phyloP scores from a whole-genome alignment of 2,888 invertebrate species.

The Argyresthia albistria region DNA sequence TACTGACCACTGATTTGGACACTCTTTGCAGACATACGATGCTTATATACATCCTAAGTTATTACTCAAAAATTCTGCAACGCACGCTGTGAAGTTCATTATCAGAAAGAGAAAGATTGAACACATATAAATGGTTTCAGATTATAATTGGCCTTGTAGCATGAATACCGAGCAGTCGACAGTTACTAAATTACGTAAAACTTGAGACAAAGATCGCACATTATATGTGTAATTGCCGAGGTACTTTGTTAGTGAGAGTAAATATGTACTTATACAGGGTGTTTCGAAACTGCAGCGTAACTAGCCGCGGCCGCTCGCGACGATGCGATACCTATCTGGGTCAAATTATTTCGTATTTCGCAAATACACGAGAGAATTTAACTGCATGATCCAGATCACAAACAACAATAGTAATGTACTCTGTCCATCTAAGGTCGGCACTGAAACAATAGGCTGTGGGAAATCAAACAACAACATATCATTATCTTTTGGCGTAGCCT shows the following conservation, averaged over 20 bases:
- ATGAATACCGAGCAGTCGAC: no score
- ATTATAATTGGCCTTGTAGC: no score
- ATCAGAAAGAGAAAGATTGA: not conserved
- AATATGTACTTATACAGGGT: not conserved
- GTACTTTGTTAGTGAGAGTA: no score
- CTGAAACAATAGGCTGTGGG: constrained; percentile 18
- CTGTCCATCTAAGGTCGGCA: constrained; percentile 1
- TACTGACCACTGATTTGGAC: not conserved
- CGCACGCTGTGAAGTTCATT: not conserved
- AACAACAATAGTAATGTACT: constrained; percentile 5
- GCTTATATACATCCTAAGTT: not conserved
- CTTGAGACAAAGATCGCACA: no score
- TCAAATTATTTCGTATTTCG: constrained; percentile 54
- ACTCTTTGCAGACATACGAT: not conserved
- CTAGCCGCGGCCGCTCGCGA: constrained; percentile 17
- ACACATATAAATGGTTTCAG: no score
- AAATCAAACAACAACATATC: constrained; percentile 28
- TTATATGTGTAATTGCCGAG: no score
- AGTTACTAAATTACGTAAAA: constrained; percentile 28
- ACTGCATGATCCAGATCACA: constrained; percentile 33
- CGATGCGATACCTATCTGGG: constrained; percentile 48
- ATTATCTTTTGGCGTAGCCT: constrained; percentile 38
- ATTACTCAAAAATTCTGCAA: no score
- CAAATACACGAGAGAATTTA: constrained; percentile 27
- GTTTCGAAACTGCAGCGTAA: not conserved